Evolutionary conservation across 1,140 invertebrate species (phyloP).

Genomic region (Drosophila rhopaloa): DNA sequence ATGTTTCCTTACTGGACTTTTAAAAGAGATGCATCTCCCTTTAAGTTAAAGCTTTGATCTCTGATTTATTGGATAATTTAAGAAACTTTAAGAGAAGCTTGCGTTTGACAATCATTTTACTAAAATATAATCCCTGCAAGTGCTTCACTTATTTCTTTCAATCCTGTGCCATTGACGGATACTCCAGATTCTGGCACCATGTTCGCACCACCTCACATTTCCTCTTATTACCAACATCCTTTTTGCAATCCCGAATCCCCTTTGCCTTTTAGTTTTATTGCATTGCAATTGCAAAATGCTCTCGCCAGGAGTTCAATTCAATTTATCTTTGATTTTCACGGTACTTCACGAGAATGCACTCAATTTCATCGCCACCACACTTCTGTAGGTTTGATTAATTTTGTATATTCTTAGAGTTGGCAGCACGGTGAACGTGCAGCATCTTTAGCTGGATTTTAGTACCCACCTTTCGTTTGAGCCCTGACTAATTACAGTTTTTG

Average conservation of each 20-base stretch:
- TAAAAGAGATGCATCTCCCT: too few species aligned
- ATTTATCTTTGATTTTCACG: constrained; percentile 77
- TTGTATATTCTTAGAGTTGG: constrained; percentile 52
- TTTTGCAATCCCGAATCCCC: not conserved
- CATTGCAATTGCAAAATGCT: constrained; percentile 66
- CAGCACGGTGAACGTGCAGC: constrained; percentile 22
- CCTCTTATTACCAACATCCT: not conserved
- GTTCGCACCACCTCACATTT: not conserved
- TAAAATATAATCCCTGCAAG: not conserved
- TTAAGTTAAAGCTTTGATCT: too few species aligned
- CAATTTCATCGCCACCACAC: constrained; percentile 4
- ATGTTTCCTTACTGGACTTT: too few species aligned
- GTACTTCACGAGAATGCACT: constrained; percentile 15
- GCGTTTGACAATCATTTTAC: too few species aligned
- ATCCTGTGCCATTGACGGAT: constrained; percentile 3
- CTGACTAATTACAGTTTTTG: constrained; percentile 56
- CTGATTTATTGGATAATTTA: too few species aligned
- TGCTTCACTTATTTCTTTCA: constrained; percentile 4
- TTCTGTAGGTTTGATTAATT: constrained; percentile 64
- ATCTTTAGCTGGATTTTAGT: constrained; percentile 28
- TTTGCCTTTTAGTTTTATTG: constrained; percentile 64
- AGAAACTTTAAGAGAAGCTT: too few species aligned
- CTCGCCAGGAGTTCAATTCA: constrained; percentile 67
- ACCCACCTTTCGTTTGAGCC: not conserved
- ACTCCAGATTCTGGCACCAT: not conserved